These are phyloP conservation scores for Prunella strophiata DNA, from an alignment of 2,797 vertebrate species.

Conservation along the genomic window DNA sequence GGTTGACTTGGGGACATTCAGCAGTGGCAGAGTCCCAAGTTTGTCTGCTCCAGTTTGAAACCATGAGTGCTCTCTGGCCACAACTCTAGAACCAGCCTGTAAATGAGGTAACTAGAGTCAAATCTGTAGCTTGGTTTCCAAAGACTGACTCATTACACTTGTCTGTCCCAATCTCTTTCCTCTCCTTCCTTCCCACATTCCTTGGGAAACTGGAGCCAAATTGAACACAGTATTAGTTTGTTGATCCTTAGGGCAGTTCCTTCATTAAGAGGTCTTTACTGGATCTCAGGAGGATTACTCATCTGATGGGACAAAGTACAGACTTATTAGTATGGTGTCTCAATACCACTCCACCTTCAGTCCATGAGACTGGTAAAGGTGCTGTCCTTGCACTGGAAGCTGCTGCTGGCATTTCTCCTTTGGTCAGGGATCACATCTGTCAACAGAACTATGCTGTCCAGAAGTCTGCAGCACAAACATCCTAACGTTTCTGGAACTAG, in stretches of 20 bases:
- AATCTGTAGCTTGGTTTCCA: constrained; percentile 33
- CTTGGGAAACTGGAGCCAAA: constrained; percentile 9
- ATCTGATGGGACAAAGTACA: neutral
- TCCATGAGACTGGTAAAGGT: neutral
- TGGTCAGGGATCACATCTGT: neutral
- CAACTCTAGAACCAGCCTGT: constrained; percentile 32
- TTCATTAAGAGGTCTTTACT: neutral
- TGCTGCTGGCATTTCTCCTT: neutral
- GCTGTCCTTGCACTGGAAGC: neutral
- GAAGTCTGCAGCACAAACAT: constrained; percentile 34
- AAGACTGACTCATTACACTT: constrained; percentile 56
- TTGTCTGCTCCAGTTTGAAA: constrained; percentile 27
- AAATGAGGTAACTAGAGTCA: constrained; percentile 36
- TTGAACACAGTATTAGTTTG: neutral
- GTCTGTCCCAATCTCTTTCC: neutral
- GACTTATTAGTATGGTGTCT: neutral
- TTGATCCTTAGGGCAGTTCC: neutral
- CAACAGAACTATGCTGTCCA: constrained; percentile 13
- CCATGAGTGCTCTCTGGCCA: neutral
- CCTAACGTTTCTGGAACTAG: neutral
- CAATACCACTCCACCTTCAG: neutral
- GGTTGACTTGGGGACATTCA: constrained; percentile 14
- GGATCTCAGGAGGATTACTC: neutral
- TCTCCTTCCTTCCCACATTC: neutral
- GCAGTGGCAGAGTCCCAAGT: neutral